Evolutionary conservation across 2,797 vertebrate species (phyloP).

Genomic region (Alectoris magna): DNA sequence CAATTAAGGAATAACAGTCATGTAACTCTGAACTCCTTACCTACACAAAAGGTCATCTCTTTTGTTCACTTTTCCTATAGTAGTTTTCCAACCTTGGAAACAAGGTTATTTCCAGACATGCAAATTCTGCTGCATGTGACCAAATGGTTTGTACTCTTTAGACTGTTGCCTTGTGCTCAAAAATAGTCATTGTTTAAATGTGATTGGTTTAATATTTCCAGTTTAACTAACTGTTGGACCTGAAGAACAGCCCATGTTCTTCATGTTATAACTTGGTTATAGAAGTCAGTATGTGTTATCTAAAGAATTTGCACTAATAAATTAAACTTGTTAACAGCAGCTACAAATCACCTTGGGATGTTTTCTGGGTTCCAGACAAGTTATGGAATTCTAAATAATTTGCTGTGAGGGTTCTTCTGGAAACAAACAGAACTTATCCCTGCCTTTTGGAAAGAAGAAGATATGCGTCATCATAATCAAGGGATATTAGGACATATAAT

Average conservation of each 20-base stretch:
- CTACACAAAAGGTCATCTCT: neutral
- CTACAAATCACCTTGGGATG: neutral
- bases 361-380: neutral
- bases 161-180: neutral
- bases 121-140: neutral
- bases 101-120: neutral
- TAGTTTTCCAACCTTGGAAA: neutral
- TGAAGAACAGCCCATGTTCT: neutral
- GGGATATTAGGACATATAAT: neutral
- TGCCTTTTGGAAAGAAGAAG: neutral
- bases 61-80: constrained; percentile 7
- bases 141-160: neutral
- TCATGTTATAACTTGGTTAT: neutral
- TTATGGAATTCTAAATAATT: neutral
- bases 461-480: fast-evolving
- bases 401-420: neutral
- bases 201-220: neutral
- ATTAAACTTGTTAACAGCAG: neutral
- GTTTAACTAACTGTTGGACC: neutral
- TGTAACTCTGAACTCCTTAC: neutral
- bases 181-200: neutral
- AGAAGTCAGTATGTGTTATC: neutral
- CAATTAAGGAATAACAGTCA: constrained; percentile 34
- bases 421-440: neutral
- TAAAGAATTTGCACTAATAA: neutral